Conservation (phyloP, 2,113 vertebrate species). For the Camelus bactrianus region DNA sequence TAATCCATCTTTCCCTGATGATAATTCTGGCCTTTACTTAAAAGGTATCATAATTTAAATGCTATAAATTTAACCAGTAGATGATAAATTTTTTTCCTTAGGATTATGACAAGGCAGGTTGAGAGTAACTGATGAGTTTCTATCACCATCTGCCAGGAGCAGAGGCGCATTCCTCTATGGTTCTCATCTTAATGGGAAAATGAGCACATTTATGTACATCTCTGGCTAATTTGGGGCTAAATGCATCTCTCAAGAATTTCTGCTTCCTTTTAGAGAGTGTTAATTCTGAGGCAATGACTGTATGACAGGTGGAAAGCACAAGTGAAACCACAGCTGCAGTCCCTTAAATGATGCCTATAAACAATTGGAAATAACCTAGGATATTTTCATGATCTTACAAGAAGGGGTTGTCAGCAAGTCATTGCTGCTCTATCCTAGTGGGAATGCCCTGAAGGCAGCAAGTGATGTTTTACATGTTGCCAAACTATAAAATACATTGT, state of each 20-base stretch:
- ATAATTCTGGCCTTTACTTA: slow-evolving; percentile 73
- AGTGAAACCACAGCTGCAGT: slow-evolving; percentile 46
- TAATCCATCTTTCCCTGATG: slow-evolving; percentile 69
- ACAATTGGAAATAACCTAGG: slow-evolving; percentile 21
- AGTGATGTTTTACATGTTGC: slow-evolving; percentile 6
- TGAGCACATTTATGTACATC: slow-evolving; percentile 49
- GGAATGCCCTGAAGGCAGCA: background rate
- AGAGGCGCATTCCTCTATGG: slow-evolving; percentile 23
- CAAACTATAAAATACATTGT: slow-evolving; percentile 38
- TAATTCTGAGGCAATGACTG: slow-evolving; percentile 58
- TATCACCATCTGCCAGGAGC: slow-evolving; percentile 60
- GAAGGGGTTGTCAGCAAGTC: slow-evolving; percentile 26
- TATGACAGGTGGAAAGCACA: slow-evolving; percentile 49
- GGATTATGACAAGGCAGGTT: slow-evolving; percentile 50
- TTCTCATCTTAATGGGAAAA: slow-evolving; percentile 71
- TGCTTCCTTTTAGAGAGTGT: slow-evolving; percentile 45
- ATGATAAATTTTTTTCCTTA: background rate
- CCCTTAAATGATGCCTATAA: slow-evolving; percentile 42
- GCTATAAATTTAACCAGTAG: slow-evolving; percentile 60
- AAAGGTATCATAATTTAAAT: slow-evolving; percentile 69
- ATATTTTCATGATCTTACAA: slow-evolving; percentile 32
- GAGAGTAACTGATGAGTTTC: slow-evolving; percentile 63
- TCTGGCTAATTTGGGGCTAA: slow-evolving; percentile 58
- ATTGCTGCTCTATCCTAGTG: background rate
- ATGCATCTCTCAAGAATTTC: slow-evolving; percentile 64